Evolutionary conservation across 1,140 invertebrate genomes (phyloP), one percentile per base, ranked within the genome.

Genomic region (Bathynomus jamesi): DNA sequence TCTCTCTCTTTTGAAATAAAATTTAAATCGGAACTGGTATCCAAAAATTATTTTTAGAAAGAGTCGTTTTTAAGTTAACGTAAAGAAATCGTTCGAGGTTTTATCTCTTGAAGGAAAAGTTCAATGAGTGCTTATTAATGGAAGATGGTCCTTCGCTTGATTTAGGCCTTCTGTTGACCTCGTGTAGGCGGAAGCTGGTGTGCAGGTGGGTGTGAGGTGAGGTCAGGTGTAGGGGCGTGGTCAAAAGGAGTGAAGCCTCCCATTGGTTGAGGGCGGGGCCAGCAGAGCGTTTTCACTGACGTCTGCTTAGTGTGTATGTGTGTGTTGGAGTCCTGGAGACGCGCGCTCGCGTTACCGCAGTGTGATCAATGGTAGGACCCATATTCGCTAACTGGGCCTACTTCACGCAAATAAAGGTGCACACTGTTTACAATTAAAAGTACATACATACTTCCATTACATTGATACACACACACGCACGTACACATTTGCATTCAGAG

Each of bases 171-270:
- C 63, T 67, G 46, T 28, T 28, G 67, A 61, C 8, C 67, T 29
- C 32, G 63, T 65, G 67, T 65, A 69, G 72, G 65, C 68, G 46
- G 68, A 67, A 61, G 28, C 40, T 53, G 40, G 40, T 53, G 40
- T 70, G 63, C 72, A 74, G 72, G 72, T 74, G 72, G 72, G 72
- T 70, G 72, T 74, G 69, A 70, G 72, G 72, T 74, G 68, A 74
- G 72, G 72, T 74, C 68, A 53, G 40, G 40, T 53, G 72, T 70
- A 65, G 68, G 72, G 72, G 68, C 64, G 72, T 74, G 72, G 69
- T 69, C 65, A 53, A 21, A 25, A 61, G 63, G 40, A 66, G 64
- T 64, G 64, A 30, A 65, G 72, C 46, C 30, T 70, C 62, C 70
- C 68, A 74, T 74, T 74, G 72, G 72, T 10, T 63, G 72, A 74